These are phyloP conservation scores for Ctenopoma kingsleyae DNA, from an alignment of 2,797 vertebrate genomes.

Conservation along the genomic window DNA sequence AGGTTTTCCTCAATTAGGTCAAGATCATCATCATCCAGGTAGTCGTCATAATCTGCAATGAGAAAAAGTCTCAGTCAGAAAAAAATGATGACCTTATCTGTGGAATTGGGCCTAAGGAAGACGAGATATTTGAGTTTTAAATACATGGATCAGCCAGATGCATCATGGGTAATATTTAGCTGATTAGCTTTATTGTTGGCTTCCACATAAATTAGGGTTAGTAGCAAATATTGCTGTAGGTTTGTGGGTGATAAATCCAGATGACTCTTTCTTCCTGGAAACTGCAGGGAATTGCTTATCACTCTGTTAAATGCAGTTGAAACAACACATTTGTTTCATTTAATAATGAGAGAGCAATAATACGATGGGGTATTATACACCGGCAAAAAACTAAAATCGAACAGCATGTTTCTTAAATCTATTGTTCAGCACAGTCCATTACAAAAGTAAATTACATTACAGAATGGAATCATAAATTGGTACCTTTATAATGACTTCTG, in stretches of 20 bases:
- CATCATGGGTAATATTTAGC: no score
- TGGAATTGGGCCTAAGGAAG: no score
- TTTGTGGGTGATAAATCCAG: no score
- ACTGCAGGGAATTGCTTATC: background rate
- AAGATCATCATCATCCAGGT: constrained; percentile 97
- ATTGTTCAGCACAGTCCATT: background rate
- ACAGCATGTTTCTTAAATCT: background rate
- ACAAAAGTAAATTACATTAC: background rate
- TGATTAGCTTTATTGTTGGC: no score
- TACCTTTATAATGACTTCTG: background rate
- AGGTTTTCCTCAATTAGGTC: constrained; percentile 98
- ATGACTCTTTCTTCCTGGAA: background rate
- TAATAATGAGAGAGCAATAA: background rate
- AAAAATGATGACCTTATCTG: background rate
- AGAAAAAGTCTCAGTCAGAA: constrained; percentile 30
- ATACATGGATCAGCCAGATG: no score
- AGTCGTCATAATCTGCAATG: constrained; percentile 90
- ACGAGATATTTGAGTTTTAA: no score
- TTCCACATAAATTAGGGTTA: no score
- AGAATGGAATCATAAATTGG: background rate
- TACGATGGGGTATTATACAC: no score
- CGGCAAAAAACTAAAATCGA: no score
- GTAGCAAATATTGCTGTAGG: no score
- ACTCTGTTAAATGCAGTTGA: background rate
- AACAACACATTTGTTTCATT: background rate